Conservation (phyloP, 2,113 vertebrate genomes). For the Serilophus lunatus region DNA sequence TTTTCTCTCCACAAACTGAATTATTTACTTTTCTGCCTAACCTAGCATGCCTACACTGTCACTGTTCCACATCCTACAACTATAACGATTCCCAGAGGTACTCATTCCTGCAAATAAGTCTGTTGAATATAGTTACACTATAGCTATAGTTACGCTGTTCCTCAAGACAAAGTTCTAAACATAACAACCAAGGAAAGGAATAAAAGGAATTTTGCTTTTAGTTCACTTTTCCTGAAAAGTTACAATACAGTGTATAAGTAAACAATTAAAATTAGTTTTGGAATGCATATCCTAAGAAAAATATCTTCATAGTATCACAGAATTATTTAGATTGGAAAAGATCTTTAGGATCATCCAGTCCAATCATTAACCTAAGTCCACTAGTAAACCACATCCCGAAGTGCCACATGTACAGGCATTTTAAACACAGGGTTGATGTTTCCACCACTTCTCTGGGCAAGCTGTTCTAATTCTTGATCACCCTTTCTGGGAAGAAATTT, state of each 20-base stretch:
- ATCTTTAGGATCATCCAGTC: neutral
- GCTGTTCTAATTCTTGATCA: neutral
- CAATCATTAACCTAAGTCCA: neutral
- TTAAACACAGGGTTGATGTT: neutral
- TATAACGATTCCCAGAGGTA: neutral
- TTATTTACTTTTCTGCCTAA: neutral
- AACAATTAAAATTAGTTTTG: neutral
- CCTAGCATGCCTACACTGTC: neutral
- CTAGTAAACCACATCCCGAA: neutral
- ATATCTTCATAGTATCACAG: neutral
- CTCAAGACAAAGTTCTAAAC: neutral
- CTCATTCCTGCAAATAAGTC: neutral
- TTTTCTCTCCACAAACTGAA: neutral
- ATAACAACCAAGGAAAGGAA: neutral
- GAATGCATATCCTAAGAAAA: neutral
- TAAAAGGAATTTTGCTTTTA: neutral
- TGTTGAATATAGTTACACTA: neutral
- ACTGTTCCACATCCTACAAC: neutral
- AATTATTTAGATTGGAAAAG: neutral
- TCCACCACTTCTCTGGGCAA: neutral
- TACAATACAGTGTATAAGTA: neutral
- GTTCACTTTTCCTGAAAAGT: neutral
- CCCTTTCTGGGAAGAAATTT: neutral
- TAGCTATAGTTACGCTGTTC: neutral
- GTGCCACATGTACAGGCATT: neutral